Conservation (phyloP, 64 coral and sea anemone species). For the Platygyra sinensis region DNA sequence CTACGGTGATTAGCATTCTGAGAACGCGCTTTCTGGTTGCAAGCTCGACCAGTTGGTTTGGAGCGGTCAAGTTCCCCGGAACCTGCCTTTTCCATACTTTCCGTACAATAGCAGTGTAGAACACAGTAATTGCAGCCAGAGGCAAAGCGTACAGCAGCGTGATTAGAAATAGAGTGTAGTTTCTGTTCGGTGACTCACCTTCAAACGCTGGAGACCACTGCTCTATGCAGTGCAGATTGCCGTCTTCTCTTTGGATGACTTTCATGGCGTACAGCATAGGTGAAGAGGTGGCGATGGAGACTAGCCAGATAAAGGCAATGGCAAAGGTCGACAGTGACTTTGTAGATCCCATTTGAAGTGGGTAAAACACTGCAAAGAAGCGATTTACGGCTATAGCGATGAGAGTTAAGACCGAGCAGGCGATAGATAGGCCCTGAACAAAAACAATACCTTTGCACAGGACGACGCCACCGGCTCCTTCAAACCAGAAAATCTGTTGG, state of each 20-base stretch:
- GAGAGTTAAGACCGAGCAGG: conserved; percentile 51
- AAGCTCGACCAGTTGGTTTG: neutral
- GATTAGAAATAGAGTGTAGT: too few species aligned
- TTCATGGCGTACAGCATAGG: conserved; percentile 44
- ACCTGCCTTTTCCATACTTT: conserved; percentile 65
- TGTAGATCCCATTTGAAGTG: conserved; percentile 37
- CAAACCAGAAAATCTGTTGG: neutral
- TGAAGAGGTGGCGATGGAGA: neutral
- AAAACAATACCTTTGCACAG: conserved; percentile 44
- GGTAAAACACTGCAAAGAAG: conserved; percentile 40
- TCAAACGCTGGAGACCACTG: conserved; percentile 16
- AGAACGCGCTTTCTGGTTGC: conserved; percentile 45
- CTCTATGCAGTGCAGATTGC: conserved; percentile 24
- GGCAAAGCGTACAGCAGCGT: conserved; percentile 37
- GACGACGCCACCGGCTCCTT: conserved; percentile 2
- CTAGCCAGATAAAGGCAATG: conserved; percentile 30
- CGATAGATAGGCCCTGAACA: conserved; percentile 33
- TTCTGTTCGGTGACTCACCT: neutral
- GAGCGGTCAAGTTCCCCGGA: conserved; percentile 28
- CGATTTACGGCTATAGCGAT: conserved; percentile 52
- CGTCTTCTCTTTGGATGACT: neutral
- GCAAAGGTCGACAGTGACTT: neutral
- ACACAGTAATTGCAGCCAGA: conserved; percentile 6
- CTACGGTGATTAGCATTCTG: conserved; percentile 56
- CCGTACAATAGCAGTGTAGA: conserved; percentile 58